A percentile compares a stretch with the other conserved stretches of the same genome.
Evolutionary conservation across 1,140 invertebrate genomes (phyloP).

Genomic region (Drosophila biarmipes): DNA sequence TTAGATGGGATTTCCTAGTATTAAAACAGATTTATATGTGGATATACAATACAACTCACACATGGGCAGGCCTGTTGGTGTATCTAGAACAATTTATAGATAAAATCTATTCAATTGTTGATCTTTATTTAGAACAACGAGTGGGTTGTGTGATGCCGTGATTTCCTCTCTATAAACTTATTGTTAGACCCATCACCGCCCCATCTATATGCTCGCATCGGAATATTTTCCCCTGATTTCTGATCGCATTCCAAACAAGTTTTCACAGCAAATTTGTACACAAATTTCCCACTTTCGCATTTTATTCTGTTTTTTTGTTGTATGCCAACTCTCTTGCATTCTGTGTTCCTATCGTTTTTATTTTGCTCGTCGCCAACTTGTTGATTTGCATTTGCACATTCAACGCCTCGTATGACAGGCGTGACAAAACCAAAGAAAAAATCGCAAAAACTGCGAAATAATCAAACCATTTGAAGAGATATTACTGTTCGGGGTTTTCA

Average conservation of each 20-base stretch:
- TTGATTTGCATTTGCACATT: slow-evolving; percentile 66
- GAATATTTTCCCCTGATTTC: slow-evolving; percentile 2
- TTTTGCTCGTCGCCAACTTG: slow-evolving; percentile 53
- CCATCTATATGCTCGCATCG: slow-evolving; percentile 12
- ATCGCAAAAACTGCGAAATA: slow-evolving; percentile 15
- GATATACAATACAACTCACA: neutral
- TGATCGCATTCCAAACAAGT: slow-evolving; percentile 37
- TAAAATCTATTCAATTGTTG: slow-evolving; percentile 53
- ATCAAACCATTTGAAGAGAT: neutral
- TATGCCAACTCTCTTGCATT: neutral
- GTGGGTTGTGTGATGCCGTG: slow-evolving; percentile 31
- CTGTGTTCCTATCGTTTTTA: slow-evolving; percentile 5
- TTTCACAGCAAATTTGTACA: slow-evolving; percentile 23
- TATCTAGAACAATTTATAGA: slow-evolving; percentile 46
- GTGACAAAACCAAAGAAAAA: slow-evolving; percentile 26
- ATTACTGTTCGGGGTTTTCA: neutral
- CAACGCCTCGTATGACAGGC: slow-evolving; percentile 48
- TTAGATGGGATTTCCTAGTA: neutral
- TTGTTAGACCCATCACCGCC: slow-evolving; percentile 34
- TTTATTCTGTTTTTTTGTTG: neutral
- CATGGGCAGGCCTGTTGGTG: slow-evolving; percentile 1
- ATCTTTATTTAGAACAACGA: slow-evolving; percentile 47
- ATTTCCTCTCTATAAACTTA: slow-evolving; percentile 41
- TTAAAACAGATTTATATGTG: slow-evolving; percentile 13
- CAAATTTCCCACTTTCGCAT: slow-evolving; percentile 14